Percentiles rank a stretch among this genome's conserved stretches.
Evolutionary conservation across 2,888 invertebrate species (phyloP).

Genomic region (Drosophila lacicola): DNA sequence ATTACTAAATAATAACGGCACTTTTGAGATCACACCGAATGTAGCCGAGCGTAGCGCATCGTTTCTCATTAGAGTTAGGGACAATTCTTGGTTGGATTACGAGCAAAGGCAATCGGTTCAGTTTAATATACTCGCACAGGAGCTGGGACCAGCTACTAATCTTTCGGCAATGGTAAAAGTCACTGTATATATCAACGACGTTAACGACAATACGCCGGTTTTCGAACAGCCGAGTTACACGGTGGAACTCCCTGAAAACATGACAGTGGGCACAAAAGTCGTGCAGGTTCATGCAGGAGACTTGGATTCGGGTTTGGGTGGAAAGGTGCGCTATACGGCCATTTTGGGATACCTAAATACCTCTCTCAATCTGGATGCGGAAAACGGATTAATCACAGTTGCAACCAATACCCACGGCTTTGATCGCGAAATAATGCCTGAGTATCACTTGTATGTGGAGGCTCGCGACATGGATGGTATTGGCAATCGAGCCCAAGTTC

Average conservation of each 20-base stretch:
- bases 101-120: constrained; percentile 91
- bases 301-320: constrained; percentile 90
- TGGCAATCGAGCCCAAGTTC: constrained; percentile 90
- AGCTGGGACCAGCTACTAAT: constrained; percentile 91
- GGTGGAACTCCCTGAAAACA: constrained; percentile 92
- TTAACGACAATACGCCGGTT: constrained; percentile 94
- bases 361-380: constrained; percentile 91
- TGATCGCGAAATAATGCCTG: constrained; percentile 93
- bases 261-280: constrained; percentile 90
- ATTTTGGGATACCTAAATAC: constrained; percentile 92
- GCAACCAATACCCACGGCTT: constrained; percentile 90
- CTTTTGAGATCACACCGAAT: constrained; percentile 94
- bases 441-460: constrained; percentile 92
- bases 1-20: constrained; percentile 92
- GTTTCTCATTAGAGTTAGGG: constrained; percentile 93
- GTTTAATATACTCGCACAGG: constrained; percentile 93
- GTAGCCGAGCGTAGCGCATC: constrained; percentile 92
- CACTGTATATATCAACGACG: constrained; percentile 92
- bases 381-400: constrained; percentile 92
- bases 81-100: constrained; percentile 93
- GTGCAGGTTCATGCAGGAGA: constrained; percentile 92
- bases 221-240: constrained; percentile 91
- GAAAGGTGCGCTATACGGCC: constrained; percentile 91
- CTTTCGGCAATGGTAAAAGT: constrained; percentile 91
- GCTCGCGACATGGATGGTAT: constrained; percentile 94